Base-by-base conservation (phyloP, 2,797 vertebrate species). In the Siniperca scherzeri region DNA sequence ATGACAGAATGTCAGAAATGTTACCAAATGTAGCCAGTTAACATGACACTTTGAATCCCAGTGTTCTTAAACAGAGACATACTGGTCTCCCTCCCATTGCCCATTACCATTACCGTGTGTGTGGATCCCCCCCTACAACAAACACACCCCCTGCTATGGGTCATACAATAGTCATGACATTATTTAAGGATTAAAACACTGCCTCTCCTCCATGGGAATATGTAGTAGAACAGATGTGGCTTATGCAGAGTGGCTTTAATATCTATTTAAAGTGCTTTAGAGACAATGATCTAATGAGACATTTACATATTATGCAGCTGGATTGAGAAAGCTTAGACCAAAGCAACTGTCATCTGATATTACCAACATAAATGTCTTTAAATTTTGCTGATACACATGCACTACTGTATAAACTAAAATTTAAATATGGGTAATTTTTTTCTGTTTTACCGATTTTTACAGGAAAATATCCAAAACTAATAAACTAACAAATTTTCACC, bases 111-210 rank as follows among this genome's bases (percentile, higher is more conserved):
- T 30, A 30, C 30, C 2, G 30, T 30, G 30, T 30, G 30, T 30
- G 56, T 79, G 62, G 14, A 81, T 72, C 36, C 59, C 74, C 33
- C 25, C 57, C 48, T 50, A 74, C 64, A 84, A 88, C 69, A 88
- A 90, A 86, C 86, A 89, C 66, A 77, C 82, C 87, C 87, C 84
- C 89, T 83, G 86, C 88, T 79, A 81, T 66, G 89, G 94, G 95
- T 95, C 94, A 95, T 64, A 70, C 83, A 78, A 76, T 93, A 94
- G 94, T 95, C 93, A 84, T 94, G 92, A 93, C 92, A 94, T 96
- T 95, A 95, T 95, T 95, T 95, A 96, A 93, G 93, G 93, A 96
- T 96, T 95, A 95, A 96, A 96, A 95, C 93, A 90, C 81, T 83
- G 90, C 89, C 88, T 92, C 78, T 80, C 76, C 86, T 91, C 92